Conservation (phyloP, 2,797 vertebrate genomes). For the Bradypus variegatus region DNA sequence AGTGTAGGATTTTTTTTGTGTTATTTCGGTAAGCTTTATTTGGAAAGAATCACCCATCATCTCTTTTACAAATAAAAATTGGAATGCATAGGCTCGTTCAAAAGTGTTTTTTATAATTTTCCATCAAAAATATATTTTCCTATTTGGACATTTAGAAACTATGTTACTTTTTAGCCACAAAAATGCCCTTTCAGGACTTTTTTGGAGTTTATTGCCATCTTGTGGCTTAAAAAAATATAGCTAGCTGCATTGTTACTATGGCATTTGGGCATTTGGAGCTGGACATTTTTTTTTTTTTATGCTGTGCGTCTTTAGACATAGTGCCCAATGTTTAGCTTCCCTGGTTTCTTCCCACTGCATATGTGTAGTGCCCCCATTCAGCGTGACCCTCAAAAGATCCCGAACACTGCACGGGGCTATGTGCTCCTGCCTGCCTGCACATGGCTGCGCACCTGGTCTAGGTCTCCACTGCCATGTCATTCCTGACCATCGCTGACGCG, state of each 20-base stretch:
- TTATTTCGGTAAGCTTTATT: constrained; percentile 29
- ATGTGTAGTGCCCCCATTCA: neutral
- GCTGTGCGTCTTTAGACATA: neutral
- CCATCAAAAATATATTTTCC: neutral
- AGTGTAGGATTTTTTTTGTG: neutral
- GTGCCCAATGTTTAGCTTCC: neutral
- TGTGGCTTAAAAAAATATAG: constrained; percentile 44
- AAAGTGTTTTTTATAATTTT: constrained; percentile 24
- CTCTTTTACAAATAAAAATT: constrained; percentile 15
- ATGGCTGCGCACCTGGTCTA: no score
- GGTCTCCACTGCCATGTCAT: no score
- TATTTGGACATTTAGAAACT: constrained; percentile 23
- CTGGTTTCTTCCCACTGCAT: neutral
- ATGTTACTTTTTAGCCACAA: constrained; percentile 10
- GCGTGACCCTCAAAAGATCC: neutral
- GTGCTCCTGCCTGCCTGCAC: no score
- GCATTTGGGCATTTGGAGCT: neutral
- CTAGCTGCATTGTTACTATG: neutral
- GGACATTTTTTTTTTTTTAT: neutral
- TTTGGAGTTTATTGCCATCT: constrained; percentile 54
- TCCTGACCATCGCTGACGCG: no score
- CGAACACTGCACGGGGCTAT: neutral
- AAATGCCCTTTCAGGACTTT: neutral
- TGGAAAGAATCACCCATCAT: neutral
- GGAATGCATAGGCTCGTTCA: neutral